Evolutionary conservation across 2,888 invertebrate genomes (phyloP).

Genomic region (Mesochorus sp.): DNA sequence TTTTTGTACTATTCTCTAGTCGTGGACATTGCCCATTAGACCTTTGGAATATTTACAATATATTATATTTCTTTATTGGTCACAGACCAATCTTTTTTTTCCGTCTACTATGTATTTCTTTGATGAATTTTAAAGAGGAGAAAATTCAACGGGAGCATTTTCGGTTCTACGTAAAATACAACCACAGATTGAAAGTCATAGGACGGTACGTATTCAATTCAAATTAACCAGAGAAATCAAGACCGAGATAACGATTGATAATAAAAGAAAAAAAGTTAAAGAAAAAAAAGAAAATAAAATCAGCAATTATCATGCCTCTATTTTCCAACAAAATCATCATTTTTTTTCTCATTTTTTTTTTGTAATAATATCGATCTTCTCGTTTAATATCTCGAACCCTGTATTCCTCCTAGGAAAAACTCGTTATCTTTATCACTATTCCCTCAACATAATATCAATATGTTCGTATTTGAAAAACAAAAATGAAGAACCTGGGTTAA

Average conservation of each 20-base stretch:
- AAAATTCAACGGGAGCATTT: conserved; percentile 29
- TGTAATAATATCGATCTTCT: conserved; percentile 19
- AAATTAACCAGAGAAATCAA: not conserved
- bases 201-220: conserved; percentile 10
- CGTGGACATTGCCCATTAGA: conserved; percentile 23
- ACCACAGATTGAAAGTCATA: conserved; percentile 23
- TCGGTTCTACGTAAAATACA: conserved; percentile 37
- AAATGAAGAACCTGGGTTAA: conserved; percentile 39
- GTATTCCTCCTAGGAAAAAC: conserved; percentile 53
- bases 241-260: not conserved
- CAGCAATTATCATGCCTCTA: not conserved
- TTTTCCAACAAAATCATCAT: not conserved
- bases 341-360: not conserved
- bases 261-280: not conserved
- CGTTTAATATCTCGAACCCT: conserved; percentile 46
- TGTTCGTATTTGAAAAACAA: conserved; percentile 35
- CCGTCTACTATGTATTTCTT: not conserved
- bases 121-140: conserved; percentile 21
- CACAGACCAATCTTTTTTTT: conserved; percentile 28
- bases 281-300: conserved; percentile 3
- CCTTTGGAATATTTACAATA: conserved; percentile 61
- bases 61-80: conserved; percentile 45
- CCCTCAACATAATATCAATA: conserved; percentile 38
- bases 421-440: conserved; percentile 42
- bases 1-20: conserved; percentile 58